Percentiles rank a stretch among this genome's conserved stretches.
Conservation (phyloP, 2,113 vertebrate genomes). For the Helogale parvula region DNA sequence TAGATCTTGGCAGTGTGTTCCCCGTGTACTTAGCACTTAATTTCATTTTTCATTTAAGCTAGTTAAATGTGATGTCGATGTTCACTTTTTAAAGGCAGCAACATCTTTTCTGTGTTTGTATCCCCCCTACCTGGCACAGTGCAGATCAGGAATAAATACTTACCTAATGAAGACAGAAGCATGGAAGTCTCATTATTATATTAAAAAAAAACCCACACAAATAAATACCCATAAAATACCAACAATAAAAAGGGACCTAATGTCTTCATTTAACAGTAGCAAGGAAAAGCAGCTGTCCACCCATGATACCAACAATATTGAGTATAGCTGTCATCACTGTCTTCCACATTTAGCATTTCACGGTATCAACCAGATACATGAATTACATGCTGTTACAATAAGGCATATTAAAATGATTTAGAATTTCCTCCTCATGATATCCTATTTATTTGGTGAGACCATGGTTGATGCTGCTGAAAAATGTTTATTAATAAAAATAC, state of each 20-base stretch:
- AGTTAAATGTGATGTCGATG: not conserved
- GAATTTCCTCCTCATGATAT: not conserved
- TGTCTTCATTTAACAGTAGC: not conserved
- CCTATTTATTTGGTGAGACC: not conserved
- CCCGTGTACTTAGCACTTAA: not conserved
- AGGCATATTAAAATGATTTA: not conserved
- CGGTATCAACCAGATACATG: not conserved
- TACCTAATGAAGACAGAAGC: not conserved
- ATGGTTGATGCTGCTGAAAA: not conserved
- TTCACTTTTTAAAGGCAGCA: not conserved
- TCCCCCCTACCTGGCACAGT: not conserved
- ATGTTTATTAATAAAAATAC: conserved; percentile 20
- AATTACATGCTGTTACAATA: not conserved
- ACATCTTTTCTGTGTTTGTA: not conserved
- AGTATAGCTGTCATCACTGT: not conserved
- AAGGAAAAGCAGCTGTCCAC: not conserved
- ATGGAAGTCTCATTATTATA: not conserved
- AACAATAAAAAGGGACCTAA: not conserved
- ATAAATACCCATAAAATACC: not conserved
- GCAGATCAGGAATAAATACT: not conserved
- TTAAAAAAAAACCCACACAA: not conserved
- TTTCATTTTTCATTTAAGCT: not conserved
- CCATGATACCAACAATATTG: not conserved
- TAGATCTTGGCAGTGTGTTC: not conserved
- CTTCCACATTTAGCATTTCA: not conserved